phyloP scores from a whole-genome alignment of 1,140 invertebrate genomes.

The Neomicropteryx cornuta region DNA sequence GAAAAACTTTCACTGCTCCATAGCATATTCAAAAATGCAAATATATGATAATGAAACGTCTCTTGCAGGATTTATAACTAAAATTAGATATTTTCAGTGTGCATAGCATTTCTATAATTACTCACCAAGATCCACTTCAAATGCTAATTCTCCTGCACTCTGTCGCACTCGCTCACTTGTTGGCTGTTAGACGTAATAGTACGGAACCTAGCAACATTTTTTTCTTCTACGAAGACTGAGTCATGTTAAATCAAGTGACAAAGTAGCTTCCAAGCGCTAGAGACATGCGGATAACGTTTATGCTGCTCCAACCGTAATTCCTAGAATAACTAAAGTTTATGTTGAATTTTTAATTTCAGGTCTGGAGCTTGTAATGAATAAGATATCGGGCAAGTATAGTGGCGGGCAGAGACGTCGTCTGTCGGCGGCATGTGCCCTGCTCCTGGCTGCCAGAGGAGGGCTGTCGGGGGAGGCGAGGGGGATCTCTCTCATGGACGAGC shows the following conservation, averaged over 20 bases:
- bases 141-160: too few species aligned
- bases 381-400: conserved; percentile 20
- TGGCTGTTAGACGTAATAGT: too few species aligned
- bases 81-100: too few species aligned
- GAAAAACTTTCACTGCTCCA: too few species aligned
- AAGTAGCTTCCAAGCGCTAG: not conserved
- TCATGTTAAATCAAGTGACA: not conserved
- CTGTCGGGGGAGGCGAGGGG: conserved; percentile 9
- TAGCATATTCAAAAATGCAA: too few species aligned
- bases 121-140: too few species aligned
- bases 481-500: conserved; percentile 60
- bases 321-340: not conserved
- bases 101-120: not conserved
- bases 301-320: not conserved
- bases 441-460: conserved; percentile 55
- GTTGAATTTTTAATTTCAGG: too few species aligned
- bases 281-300: not conserved
- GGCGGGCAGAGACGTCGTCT: conserved; percentile 76
- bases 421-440: conserved; percentile 65
- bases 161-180: too few species aligned
- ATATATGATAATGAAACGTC: too few species aligned
- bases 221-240: not conserved
- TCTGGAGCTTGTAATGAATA: conserved; percentile 7
- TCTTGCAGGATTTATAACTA: too few species aligned
- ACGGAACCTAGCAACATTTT: not conserved